Conservation (phyloP, 2,888 invertebrate species). For the Blomia tropicalis region DNA sequence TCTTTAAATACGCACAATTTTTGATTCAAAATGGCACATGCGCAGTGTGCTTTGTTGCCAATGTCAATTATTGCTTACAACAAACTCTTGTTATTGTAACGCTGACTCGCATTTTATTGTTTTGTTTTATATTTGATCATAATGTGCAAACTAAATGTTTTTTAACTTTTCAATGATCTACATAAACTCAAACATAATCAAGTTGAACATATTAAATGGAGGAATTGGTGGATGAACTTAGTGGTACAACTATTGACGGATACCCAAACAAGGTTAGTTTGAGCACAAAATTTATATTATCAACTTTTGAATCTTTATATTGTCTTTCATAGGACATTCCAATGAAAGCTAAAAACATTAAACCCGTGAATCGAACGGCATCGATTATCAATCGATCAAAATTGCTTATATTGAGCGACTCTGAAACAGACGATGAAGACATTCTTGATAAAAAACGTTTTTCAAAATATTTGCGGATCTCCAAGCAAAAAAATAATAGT, state of each 20-base stretch:
- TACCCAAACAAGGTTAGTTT: slow-evolving; percentile 2
- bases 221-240: slow-evolving; percentile 22
- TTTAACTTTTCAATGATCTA: too few species aligned
- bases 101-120: too few species aligned
- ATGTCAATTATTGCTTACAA: too few species aligned
- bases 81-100: too few species aligned
- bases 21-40: too few species aligned
- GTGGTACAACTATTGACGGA: slow-evolving; percentile 19
- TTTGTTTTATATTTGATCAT: too few species aligned
- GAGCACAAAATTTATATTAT: neutral
- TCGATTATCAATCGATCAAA: slow-evolving; percentile 21
- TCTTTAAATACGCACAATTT: too few species aligned
- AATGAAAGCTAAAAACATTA: slow-evolving; percentile 11
- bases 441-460: slow-evolving; percentile 16
- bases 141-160: too few species aligned
- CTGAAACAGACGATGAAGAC: slow-evolving; percentile 18
- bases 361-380: slow-evolving; percentile 21
- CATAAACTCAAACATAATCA: too few species aligned
- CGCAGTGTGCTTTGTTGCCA: too few species aligned
- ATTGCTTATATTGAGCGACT: slow-evolving; percentile 18
- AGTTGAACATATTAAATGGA: slow-evolving; percentile 12
- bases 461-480: slow-evolving; percentile 8
- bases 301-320: neutral
- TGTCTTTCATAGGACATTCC: neutral
- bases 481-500: neutral